Conservation (phyloP, 2,888 invertebrate genomes). For the Orthosia gothica region DNA sequence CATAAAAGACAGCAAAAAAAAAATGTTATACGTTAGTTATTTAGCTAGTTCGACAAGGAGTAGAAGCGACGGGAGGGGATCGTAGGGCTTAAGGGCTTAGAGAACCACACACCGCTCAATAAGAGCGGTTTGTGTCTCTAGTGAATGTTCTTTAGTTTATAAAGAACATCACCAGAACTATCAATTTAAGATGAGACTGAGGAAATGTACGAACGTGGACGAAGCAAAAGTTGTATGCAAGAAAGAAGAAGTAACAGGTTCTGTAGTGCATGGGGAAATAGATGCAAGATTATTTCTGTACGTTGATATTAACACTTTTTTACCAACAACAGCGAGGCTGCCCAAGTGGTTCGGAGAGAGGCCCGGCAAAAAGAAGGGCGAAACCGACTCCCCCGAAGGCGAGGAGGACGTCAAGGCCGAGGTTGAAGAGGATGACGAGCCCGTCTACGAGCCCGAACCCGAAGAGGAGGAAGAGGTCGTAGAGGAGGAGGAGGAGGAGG, state of each 20-base stretch:
- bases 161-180: too few species aligned
- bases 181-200: too few species aligned
- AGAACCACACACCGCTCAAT: neutral
- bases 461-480: constrained; percentile 94
- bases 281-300: neutral
- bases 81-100: neutral
- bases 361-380: constrained; percentile 98
- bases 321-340: constrained; percentile 94
- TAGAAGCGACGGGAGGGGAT: neutral
- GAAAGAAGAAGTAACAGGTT: neutral
- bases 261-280: neutral
- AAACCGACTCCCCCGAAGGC: constrained; percentile 97
- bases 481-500: constrained; percentile 95
- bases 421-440: constrained; percentile 94
- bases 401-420: constrained; percentile 96
- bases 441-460: constrained; percentile 93
- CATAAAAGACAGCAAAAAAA: neutral
- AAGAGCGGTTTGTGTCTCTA: too few species aligned
- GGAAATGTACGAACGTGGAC: neutral
- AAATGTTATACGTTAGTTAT: too few species aligned
- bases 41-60: neutral
- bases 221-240: neutral
- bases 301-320: constrained; percentile 14
- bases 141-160: too few species aligned
- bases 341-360: constrained; percentile 99